These are phyloP conservation scores for Sicus ferrugineus DNA, from an alignment of 2,888 invertebrate genomes.

Conservation along the genomic window DNA sequence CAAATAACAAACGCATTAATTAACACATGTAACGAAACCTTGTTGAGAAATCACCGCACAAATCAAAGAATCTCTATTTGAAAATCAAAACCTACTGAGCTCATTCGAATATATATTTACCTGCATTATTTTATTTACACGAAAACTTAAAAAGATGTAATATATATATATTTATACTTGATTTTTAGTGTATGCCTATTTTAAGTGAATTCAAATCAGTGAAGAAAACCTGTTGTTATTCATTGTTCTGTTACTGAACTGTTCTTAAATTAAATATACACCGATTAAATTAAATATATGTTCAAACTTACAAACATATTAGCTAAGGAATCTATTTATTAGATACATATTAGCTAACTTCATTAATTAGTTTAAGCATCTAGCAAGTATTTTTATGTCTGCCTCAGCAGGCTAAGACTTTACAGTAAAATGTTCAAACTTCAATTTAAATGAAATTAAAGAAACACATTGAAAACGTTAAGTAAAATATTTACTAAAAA, in stretches of 20 bases:
- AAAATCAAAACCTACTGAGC: slow-evolving; percentile 16
- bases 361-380: neutral
- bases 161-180: slow-evolving; percentile 35
- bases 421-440: neutral
- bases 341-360: slow-evolving; percentile 9
- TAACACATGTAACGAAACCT: slow-evolving; percentile 5
- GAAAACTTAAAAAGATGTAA: slow-evolving; percentile 27
- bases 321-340: slow-evolving; percentile 3
- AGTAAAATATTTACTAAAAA: neutral
- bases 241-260: slow-evolving; percentile 53
- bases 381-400: neutral
- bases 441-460: slow-evolving; percentile 16
- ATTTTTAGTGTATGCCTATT: slow-evolving; percentile 35
- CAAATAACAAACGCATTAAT: neutral
- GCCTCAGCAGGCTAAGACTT: neutral
- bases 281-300: slow-evolving; percentile 33
- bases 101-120: slow-evolving; percentile 39
- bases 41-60: slow-evolving; percentile 23
- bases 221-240: slow-evolving; percentile 40
- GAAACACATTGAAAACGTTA: slow-evolving; percentile 35
- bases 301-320: slow-evolving; percentile 2
- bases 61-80: slow-evolving; percentile 22
- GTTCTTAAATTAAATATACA: slow-evolving; percentile 40
- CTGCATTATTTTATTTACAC: slow-evolving; percentile 41
- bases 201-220: slow-evolving; percentile 36